Percentiles rank a stretch among this genome's conserved stretches.
Conservation (phyloP, 1,140 invertebrate species). For the Drosophila navojoa region DNA sequence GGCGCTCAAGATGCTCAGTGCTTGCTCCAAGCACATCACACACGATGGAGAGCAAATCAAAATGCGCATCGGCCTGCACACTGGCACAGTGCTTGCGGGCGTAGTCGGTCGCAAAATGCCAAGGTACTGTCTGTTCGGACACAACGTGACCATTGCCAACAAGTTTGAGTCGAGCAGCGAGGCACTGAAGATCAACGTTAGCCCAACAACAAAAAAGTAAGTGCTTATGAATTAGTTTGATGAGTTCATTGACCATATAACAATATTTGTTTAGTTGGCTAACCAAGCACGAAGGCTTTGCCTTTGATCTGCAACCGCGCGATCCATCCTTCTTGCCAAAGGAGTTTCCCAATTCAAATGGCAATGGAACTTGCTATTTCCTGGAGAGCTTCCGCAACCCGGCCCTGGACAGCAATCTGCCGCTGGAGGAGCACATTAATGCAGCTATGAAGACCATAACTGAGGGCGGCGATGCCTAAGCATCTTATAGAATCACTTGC, state of each 20-base stretch:
- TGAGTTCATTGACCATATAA: not conserved
- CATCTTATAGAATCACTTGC: conserved; percentile 43
- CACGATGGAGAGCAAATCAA: conserved; percentile 96
- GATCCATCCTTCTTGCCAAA: conserved; percentile 91
- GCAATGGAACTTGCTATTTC: conserved; percentile 93
- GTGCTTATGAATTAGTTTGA: conserved; percentile 66
- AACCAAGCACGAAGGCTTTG: conserved; percentile 89
- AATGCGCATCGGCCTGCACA: conserved; percentile 97
- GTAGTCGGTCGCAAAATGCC: conserved; percentile 96
- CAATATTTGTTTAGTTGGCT: conserved; percentile 87
- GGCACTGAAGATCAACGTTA: conserved; percentile 94
- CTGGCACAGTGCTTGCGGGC: conserved; percentile 93
- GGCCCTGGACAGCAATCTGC: conserved; percentile 85
- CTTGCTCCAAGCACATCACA: conserved; percentile 92
- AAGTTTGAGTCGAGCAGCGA: conserved; percentile 97
- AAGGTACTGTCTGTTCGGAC: conserved; percentile 95
- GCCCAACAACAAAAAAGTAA: conserved; percentile 96
- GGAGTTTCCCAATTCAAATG: conserved; percentile 90
- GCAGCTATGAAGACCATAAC: conserved; percentile 84
- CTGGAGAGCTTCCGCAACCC: conserved; percentile 91
- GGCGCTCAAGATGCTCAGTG: conserved; percentile 94
- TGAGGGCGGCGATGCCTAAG: conserved; percentile 69
- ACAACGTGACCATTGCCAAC: conserved; percentile 96
- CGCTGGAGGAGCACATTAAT: conserved; percentile 88
- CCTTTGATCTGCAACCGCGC: conserved; percentile 90